These are phyloP conservation scores for Odocoileus hemionus DNA, from an alignment of 2,113 vertebrate species.

Conservation along the genomic window DNA sequence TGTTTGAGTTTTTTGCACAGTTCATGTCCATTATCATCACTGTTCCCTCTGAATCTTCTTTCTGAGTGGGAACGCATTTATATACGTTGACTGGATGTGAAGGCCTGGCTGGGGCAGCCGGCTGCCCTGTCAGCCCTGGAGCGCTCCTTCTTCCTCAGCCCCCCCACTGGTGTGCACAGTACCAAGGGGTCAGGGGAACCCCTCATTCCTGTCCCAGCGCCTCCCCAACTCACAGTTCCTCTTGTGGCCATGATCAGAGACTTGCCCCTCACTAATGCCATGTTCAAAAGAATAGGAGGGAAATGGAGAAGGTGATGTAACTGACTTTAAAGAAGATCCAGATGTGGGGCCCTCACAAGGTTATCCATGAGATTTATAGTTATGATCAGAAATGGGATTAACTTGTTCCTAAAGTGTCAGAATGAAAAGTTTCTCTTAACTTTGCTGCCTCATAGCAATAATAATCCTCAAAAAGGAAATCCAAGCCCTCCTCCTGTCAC, in stretches of 20 bases:
- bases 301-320: neutral
- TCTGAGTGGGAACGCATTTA: rapidly evolving
- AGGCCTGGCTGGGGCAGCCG: neutral
- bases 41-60: rapidly evolving
- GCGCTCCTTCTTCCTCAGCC: neutral
- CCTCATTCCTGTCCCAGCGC: too few relatives aligned
- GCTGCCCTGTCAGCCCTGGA: neutral
- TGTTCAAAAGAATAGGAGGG: neutral
- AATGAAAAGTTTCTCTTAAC: neutral
- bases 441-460: neutral
- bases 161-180: neutral
- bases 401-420: neutral
- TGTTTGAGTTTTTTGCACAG: neutral
- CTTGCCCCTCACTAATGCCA: neutral
- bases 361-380: neutral
- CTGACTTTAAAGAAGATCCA: neutral
- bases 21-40: neutral
- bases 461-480: neutral
- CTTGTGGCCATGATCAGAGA: neutral
- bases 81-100: rapidly evolving
- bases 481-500: rapidly evolving
- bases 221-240: neutral
- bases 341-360: neutral
- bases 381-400: neutral
- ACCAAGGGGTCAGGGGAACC: rapidly evolving